Evolutionary conservation across 2,888 invertebrate genomes (phyloP).

Genomic region (Diaperis boleti): DNA sequence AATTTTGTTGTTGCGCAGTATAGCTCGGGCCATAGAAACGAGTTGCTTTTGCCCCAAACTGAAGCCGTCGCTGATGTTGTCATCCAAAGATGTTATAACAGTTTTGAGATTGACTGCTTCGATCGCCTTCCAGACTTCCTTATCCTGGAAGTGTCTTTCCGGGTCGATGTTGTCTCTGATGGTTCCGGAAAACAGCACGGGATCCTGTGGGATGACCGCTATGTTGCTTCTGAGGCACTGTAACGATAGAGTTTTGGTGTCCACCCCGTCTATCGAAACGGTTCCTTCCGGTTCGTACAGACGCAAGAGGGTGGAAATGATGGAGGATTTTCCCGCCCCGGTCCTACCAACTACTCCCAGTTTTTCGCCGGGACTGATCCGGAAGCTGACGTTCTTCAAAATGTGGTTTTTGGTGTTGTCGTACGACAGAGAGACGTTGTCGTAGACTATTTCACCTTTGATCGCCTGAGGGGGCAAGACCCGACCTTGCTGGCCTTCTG

Average conservation of each 20-base stretch:
- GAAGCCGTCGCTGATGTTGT: neutral
- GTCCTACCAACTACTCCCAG: conserved; percentile 84
- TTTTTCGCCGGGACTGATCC: conserved; percentile 75
- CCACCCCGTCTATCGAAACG: neutral
- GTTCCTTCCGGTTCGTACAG: neutral
- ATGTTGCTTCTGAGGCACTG: neutral
- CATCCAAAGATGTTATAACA: conserved; percentile 1
- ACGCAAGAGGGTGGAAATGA: neutral
- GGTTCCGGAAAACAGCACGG: conserved; percentile 68
- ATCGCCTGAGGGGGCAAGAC: conserved; percentile 80
- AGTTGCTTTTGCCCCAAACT: conserved; percentile 71
- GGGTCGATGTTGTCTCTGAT: conserved; percentile 74
- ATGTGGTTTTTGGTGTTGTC: conserved; percentile 71
- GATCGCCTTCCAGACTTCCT: neutral
- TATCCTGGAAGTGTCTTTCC: conserved; percentile 49
- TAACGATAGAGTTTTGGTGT: neutral
- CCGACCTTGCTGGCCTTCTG: conserved; percentile 56
- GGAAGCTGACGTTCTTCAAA: conserved; percentile 75
- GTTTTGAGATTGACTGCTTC: conserved; percentile 69
- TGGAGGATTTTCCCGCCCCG: conserved; percentile 63
- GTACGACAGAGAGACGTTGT: conserved; percentile 65
- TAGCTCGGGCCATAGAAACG: conserved; percentile 70
- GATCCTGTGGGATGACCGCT: neutral
- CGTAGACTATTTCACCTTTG: conserved; percentile 73
- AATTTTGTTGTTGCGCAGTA: conserved; percentile 67